Conservation (phyloP, 2,888 invertebrate genomes). For the Habroteleia sp. region DNA sequence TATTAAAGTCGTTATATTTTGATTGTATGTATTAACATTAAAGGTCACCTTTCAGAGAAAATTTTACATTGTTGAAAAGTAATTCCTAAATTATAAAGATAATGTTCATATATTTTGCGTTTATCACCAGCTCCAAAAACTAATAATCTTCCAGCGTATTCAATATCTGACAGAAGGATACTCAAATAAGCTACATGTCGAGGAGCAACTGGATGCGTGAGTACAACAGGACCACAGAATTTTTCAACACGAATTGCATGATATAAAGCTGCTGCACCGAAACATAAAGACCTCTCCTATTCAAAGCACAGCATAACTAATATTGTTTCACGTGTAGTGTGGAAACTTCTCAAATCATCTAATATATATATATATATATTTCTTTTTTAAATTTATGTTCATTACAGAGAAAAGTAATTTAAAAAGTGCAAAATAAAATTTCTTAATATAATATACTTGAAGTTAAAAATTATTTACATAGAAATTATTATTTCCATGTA, state of each 20-base stretch:
- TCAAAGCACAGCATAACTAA: too few species aligned
- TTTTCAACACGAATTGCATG: conserved; percentile 85
- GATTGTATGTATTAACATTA: too few species aligned
- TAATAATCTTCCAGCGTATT: conserved; percentile 83
- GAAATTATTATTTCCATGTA: too few species aligned
- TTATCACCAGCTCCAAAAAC: conserved; percentile 84
- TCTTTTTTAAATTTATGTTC: too few species aligned
- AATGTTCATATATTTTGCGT: conserved; percentile 84
- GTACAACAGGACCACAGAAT: conserved; percentile 88
- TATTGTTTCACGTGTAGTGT: too few species aligned
- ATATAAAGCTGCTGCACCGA: conserved; percentile 89
- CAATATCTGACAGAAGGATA: conserved; percentile 84
- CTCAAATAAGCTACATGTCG: conserved; percentile 90
- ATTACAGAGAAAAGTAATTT: too few species aligned
- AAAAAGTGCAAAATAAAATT: too few species aligned
- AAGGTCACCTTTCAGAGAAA: conserved; percentile 74
- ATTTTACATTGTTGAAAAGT: conserved; percentile 77
- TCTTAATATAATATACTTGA: too few species aligned
- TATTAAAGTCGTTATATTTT: too few species aligned
- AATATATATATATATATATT: too few species aligned
- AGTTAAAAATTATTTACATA: too few species aligned
- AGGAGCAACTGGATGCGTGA: conserved; percentile 90
- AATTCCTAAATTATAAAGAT: conserved; percentile 87
- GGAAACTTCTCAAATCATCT: too few species aligned
- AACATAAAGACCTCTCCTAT: conserved; percentile 90